Conservation (phyloP, 1,140 invertebrate genomes). For the Magallana angulata region DNA sequence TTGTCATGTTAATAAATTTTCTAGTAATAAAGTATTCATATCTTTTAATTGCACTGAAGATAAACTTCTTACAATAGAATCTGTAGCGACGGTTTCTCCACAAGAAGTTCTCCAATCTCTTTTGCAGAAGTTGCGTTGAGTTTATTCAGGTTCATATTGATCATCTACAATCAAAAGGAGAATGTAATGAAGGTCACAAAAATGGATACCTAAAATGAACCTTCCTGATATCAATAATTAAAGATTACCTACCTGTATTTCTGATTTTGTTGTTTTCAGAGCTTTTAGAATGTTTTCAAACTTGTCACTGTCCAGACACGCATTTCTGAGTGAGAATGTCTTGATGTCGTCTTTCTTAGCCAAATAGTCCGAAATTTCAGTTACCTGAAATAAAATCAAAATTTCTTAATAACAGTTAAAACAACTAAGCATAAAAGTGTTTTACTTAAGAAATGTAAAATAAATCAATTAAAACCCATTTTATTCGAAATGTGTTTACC, state of each 20-base stretch:
- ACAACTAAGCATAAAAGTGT: no score
- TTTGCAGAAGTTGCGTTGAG: conserved; percentile 51
- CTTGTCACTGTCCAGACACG: conserved; percentile 59
- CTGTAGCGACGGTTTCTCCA: conserved; percentile 60
- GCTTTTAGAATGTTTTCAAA: conserved; percentile 51
- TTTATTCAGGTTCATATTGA: conserved; percentile 64
- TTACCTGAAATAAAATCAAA: not conserved
- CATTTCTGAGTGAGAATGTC: conserved; percentile 57
- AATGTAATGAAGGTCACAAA: no score
- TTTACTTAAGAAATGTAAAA: no score
- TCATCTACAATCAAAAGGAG: conserved; percentile 52
- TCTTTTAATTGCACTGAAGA: no score
- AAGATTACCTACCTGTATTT: conserved; percentile 56
- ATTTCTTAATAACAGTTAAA: not conserved
- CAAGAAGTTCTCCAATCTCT: conserved; percentile 54
- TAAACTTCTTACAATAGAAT: conserved; percentile 57
- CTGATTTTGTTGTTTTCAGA: conserved; percentile 53
- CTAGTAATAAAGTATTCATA: no score
- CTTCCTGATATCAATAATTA: not conserved
- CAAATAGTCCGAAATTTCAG: conserved; percentile 14
- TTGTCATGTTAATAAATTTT: no score
- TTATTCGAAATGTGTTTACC: not conserved
- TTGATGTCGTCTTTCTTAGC: conserved; percentile 30
- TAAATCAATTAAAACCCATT: no score
- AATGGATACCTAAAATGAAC: not conserved